Evolutionary conservation across 2,113 vertebrate genomes (phyloP), one percentile per base, ranked within the genome.

Genomic region (Corydoras sp.): DNA sequence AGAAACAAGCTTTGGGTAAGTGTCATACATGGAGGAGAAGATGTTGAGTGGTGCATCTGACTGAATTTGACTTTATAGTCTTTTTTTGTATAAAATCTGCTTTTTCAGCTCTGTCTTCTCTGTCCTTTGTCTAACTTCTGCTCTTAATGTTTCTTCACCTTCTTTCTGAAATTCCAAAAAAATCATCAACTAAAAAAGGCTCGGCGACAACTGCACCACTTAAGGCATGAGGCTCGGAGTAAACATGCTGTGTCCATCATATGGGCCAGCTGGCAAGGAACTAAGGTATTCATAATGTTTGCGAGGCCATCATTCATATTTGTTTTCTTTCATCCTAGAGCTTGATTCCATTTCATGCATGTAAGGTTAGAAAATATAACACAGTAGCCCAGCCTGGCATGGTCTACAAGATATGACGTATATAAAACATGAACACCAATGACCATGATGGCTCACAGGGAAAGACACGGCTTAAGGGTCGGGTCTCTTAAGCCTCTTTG

Each of bases 241-340:
- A 99, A 91, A 91, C 93, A 86, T 75, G 94, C 95, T 79, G 94
- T 98, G 93, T 94, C 94, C 86, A 91, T 97, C 90, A 96, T 99
- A 89, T 98, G 96, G 97, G 94, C 95, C 83, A 95, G 88, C 93
- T 98, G 97, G 97, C 95, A 94, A 91, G 97, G 95, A 93, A 93
- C 91, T 65, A 92, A 98, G 96, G 96, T 99, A 98, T 90, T 92
- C 55, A 31, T n/a, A 10, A 35, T 58, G 65, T 15, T 29, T 65
- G 31, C 65, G 55, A 69, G 43, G 59, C 10, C 64, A 29, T 29
- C 56, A 51, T 76, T 43, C 9, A 29, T 65, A 30, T n/a, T 79
- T 24, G 14, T 72, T 50, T 60, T 71, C 50, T 35, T 35, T 70
- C 76, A 66, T 58, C 48, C 43, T n/a, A 10, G 14, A 43, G 35